These are phyloP conservation scores for Pogoniulus pusillus DNA, from an alignment of 2,797 vertebrate genomes.

Conservation along the genomic window DNA sequence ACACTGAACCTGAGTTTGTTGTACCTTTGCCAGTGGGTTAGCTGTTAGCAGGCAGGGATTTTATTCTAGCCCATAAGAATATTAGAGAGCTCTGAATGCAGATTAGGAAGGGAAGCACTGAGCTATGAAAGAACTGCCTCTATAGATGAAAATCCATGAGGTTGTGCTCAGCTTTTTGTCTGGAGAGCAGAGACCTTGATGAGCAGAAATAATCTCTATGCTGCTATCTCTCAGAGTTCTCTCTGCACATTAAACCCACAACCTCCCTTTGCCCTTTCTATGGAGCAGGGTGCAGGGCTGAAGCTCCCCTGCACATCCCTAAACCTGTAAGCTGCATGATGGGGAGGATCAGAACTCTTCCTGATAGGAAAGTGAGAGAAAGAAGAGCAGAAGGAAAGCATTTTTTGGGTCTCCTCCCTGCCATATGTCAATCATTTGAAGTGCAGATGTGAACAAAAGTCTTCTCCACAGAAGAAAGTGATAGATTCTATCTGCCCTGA, in stretches of 20 bases:
- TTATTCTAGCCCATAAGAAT: not conserved
- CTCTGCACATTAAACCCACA: not conserved
- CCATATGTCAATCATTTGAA: not conserved
- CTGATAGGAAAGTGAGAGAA: not conserved
- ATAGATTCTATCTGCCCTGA: not conserved
- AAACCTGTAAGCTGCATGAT: not conserved
- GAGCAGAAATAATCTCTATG: not conserved
- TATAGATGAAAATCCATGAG: not conserved
- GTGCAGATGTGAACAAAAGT: not conserved
- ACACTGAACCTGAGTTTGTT: not conserved
- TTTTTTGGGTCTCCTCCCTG: not conserved
- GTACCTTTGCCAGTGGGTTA: not conserved
- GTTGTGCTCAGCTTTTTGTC: not conserved
- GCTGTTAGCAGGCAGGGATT: not conserved
- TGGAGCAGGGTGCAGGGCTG: not conserved
- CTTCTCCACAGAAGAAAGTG: not conserved
- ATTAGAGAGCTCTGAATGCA: not conserved
- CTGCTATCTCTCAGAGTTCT: not conserved
- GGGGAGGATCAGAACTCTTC: not conserved
- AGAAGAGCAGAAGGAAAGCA: rapidly evolving
- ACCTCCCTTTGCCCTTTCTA: not conserved
- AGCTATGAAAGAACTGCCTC: not conserved
- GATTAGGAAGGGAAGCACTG: not conserved
- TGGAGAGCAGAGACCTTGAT: not conserved
- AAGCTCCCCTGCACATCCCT: not conserved